Evolutionary conservation across 1,140 invertebrate species (phyloP).

Genomic region (Riptortus pedestris): DNA sequence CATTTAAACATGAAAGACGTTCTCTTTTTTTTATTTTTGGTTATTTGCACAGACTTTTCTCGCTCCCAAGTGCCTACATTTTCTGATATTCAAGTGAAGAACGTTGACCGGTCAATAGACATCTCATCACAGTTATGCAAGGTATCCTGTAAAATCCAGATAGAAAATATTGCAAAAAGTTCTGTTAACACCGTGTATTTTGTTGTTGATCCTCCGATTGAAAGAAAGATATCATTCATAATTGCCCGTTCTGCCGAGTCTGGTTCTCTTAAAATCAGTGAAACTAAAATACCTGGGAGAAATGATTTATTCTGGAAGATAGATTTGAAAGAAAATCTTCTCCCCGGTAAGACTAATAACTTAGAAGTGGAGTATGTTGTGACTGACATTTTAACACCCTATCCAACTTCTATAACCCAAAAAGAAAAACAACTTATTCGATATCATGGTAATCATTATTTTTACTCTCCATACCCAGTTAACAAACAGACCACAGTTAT

Average conservation of each 20-base stretch:
- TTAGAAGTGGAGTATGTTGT: slow-evolving; percentile 64
- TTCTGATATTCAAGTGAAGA: slow-evolving; percentile 56
- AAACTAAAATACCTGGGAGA: slow-evolving; percentile 42
- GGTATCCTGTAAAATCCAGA: slow-evolving; percentile 60
- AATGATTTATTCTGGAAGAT: slow-evolving; percentile 43
- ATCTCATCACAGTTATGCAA: slow-evolving; percentile 80
- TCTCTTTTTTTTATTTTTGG: neutral
- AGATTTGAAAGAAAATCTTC: slow-evolving; percentile 49
- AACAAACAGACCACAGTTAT: slow-evolving; percentile 71
- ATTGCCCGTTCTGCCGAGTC: slow-evolving; percentile 50
- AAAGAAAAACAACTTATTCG: slow-evolving; percentile 87
- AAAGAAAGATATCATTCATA: slow-evolving; percentile 60
- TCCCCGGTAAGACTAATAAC: slow-evolving; percentile 46
- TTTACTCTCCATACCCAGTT: slow-evolving; percentile 72
- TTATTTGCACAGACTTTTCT: neutral
- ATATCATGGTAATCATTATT: slow-evolving; percentile 73
- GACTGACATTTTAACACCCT: slow-evolving; percentile 63
- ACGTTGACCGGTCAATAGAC: slow-evolving; percentile 78
- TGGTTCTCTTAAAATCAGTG: slow-evolving; percentile 47
- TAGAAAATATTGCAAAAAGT: slow-evolving; percentile 69
- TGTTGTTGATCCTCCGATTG: slow-evolving; percentile 52
- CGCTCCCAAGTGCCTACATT: neutral
- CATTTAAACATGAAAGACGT: neutral
- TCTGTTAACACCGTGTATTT: slow-evolving; percentile 58
- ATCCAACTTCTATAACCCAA: slow-evolving; percentile 79